Base-by-base conservation (phyloP, 2,888 invertebrate genomes). In the Galeruca laticollis region DNA sequence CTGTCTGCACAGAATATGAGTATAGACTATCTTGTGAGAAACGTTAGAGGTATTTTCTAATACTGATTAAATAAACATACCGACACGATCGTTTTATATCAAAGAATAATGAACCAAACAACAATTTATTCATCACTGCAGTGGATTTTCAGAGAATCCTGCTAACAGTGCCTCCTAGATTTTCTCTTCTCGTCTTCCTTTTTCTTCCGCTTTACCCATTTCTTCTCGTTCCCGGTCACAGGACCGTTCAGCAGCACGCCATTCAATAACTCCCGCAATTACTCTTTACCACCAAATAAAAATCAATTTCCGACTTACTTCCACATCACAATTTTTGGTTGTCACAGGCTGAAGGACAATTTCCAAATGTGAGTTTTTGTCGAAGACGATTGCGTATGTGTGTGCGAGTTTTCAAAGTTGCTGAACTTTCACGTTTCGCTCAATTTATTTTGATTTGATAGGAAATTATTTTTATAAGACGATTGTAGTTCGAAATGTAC, bases 271-370 rank as follows among this genome's bases (percentile, higher is more conserved):
- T 78, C 77, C 78, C 79, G 82, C 83, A 83, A 82, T 82, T 82
- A 82, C 81, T 81, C 79, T 78, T 79, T 78, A 78, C 79, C 78
- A 75, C 78, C 77, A 78, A 82, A 82, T 82, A 81, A 81, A 82
- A 82, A 82, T 82, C 82, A 82, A 83, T 83, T 83, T 83, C 83
- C 82, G 82, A 79, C 76, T 80, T 78, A 83, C 80, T 83, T 82
- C 80, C 80, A 80, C 80, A 76, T 73, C 76, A 75, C 75, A 74
- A 70, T 74, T 66, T 74, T 71, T 71, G 60, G 71, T 69, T 72
- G 74, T 73, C 75, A 72, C 57, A 71, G 70, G 69, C 69, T 73
- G 72, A 75, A 63, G 56, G 67, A 68, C 62, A 65, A 70, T 72
- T 66, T 69, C 26, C 40, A 63, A 60, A 62, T 40, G 63, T 59